Evolutionary conservation across 2,113 vertebrate species (phyloP), one percentile per base, ranked within the genome.

Genomic region (Myodes glareolus): DNA sequence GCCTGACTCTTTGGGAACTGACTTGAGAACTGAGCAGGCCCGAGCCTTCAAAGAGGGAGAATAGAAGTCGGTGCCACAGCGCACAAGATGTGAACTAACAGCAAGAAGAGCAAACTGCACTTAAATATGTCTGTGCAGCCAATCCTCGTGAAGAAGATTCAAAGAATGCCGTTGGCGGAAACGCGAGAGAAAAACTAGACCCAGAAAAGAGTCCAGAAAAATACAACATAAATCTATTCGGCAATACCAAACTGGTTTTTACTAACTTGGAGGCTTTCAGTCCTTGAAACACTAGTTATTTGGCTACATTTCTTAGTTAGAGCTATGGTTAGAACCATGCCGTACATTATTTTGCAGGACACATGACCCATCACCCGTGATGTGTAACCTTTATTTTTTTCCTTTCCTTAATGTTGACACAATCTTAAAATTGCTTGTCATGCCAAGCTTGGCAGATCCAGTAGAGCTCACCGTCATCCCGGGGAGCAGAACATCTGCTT

Each of bases 121-220:
- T 78, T 92, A 47, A 36, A 75, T 2, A 61, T 63, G 31, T 50
- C 81, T 58, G 5, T 72, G 77, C 68, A 90, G 88, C 19, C 19
- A 58, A 58, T 77, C 81, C 70, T 89, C 65, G 29, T 92, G 76
- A 91, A 95, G 61, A 92, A 77, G 61, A 36, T 50, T 73, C 87
- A 39, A 39, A 73, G 94, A 94, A 89, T 29, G 39, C 10, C 16
- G 36, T n/a, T 52, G 52, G 72, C 92, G 29, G 86, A 96, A 88
- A 92, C 19, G 78, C 36, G 80, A 91, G 73, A 89, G 85, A 87
- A 95, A 90, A 96, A 91, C 58, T 42, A 63, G 36, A 92, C 45
- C 39, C 65, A 92, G 42, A 96, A 70, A 86, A 16, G 42, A 29
- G 72, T 39, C 17, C 65, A 47, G 75, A 11, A 92, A 75, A 94